Evolutionary conservation across 1,140 invertebrate genomes (phyloP).

Genomic region (Pseudomyrmex dendroicus): DNA sequence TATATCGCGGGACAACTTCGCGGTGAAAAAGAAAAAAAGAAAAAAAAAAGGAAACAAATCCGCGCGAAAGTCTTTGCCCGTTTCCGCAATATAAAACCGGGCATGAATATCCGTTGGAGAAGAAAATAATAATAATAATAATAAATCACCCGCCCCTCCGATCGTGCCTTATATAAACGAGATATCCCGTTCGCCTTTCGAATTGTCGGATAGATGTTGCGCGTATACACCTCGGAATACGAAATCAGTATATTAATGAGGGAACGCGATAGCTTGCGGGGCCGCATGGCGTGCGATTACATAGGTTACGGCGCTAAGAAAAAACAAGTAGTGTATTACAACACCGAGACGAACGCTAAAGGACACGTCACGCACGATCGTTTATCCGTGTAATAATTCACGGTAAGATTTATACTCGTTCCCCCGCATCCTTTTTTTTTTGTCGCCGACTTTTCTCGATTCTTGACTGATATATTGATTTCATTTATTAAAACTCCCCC

Average conservation of each 20-base stretch:
- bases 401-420: slow-evolving; percentile 10
- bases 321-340: slow-evolving; percentile 29
- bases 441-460: neutral
- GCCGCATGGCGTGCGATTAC: slow-evolving; percentile 19
- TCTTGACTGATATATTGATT: too few relatives aligned
- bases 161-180: neutral
- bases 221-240: slow-evolving; percentile 74
- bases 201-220: slow-evolving; percentile 7
- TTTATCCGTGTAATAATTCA: slow-evolving; percentile 31
- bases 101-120: slow-evolving; percentile 31
- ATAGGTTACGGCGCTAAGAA: slow-evolving; percentile 13
- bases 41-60: neutral
- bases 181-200: slow-evolving; percentile 1
- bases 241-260: slow-evolving; percentile 79
- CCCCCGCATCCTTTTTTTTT: neutral
- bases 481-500: too few relatives aligned
- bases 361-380: slow-evolving; percentile 44
- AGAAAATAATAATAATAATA: neutral
- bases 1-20: neutral
- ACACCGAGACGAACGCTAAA: slow-evolving; percentile 16
- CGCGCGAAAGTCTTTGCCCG: neutral
- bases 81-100: neutral
- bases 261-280: slow-evolving; percentile 18
- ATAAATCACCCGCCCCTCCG: neutral
- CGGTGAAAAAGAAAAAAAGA: neutral